Conservation (phyloP, 2,797 vertebrate species). For the Muscicapa striata region DNA sequence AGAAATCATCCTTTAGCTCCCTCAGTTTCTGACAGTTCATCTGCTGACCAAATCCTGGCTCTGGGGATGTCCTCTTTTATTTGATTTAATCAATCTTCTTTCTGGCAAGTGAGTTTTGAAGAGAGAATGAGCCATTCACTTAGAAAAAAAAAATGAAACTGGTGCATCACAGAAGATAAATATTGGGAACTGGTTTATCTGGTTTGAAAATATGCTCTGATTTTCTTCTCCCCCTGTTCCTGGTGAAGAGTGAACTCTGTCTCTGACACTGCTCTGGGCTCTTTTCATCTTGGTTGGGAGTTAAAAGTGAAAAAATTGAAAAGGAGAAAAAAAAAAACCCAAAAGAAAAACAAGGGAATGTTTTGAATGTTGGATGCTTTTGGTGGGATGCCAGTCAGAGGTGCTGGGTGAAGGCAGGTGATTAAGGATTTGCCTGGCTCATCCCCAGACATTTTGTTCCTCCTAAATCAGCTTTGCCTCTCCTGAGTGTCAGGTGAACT, state of each 20-base stretch:
- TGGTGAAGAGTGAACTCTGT: not conserved
- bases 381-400: constrained; percentile 21
- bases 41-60: not conserved
- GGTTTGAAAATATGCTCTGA: constrained; percentile 31
- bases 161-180: constrained; percentile 36
- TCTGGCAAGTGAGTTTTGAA: not conserved
- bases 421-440: not conserved
- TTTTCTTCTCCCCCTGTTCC: not conserved
- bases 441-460: not conserved
- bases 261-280: not conserved
- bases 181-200: constrained; percentile 55
- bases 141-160: not conserved
- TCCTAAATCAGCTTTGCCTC: constrained; percentile 11
- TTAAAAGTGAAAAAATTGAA: not conserved
- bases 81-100: not conserved
- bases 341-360: constrained; percentile 3
- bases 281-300: not conserved
- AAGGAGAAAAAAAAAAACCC: rapidly evolving
- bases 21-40: not conserved
- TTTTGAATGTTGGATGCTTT: not conserved
- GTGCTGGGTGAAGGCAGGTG: not conserved
- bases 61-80: not conserved
- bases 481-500: not conserved
- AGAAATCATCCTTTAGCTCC: not conserved
- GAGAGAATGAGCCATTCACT: not conserved